A percentile compares a stretch with the other conserved stretches of the same genome.
phyloP scores from a whole-genome alignment of 2,797 vertebrate genomes.

The Buphagus erythrorhynchus region DNA sequence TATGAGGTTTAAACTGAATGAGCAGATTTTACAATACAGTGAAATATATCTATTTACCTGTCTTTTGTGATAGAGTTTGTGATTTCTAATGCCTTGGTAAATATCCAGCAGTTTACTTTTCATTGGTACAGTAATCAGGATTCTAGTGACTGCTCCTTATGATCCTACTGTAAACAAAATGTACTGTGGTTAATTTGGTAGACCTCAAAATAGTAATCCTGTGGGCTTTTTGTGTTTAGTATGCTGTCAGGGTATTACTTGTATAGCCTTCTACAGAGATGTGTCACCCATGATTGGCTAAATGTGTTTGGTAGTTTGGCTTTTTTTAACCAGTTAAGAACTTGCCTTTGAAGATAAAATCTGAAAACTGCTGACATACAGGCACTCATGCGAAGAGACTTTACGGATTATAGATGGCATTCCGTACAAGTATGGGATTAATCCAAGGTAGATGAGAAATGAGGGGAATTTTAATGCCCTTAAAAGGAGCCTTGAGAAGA shows the following conservation, averaged over 20 bases:
- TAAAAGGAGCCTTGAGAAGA: not conserved
- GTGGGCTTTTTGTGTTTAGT: not conserved
- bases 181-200: constrained; percentile 5
- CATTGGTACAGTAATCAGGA: not conserved
- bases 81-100: not conserved
- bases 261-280: not conserved
- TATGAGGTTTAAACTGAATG: not conserved
- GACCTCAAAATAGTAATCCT: constrained; percentile 19
- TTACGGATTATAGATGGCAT: constrained; percentile 16
- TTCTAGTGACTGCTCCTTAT: not conserved
- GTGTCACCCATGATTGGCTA: not conserved
- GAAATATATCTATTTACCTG: not conserved
- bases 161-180: constrained; percentile 7
- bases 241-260: not conserved
- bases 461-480: not conserved
- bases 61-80: not conserved
- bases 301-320: not conserved
- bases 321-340: not conserved
- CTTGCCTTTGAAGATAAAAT: not conserved
- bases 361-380: constrained; percentile 6
- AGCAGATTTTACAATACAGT: not conserved
- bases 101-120: not conserved
- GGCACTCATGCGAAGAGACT: not conserved
- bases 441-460: not conserved
- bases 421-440: not conserved